A percentile compares a stretch with the other conserved stretches of the same genome.
Conservation (phyloP, 1,140 invertebrate genomes). For the Drosophila hydei region DNA sequence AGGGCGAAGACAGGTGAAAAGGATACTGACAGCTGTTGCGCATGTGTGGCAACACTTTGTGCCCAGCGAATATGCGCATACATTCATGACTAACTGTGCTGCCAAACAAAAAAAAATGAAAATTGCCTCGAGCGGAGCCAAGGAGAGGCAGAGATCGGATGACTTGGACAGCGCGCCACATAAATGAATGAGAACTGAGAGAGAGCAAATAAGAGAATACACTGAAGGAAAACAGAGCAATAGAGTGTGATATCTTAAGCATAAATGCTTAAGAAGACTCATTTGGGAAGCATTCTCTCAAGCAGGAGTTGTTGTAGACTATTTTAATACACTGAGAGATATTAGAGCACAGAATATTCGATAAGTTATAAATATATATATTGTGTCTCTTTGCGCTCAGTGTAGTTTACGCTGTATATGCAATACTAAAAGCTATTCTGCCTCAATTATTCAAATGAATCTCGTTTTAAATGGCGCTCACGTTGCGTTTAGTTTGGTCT, state of each 20-base stretch:
- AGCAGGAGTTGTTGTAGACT: no score
- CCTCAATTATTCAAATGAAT: conserved; percentile 31
- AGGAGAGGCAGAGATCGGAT: conserved; percentile 21
- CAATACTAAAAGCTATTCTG: not conserved
- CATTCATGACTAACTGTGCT: conserved; percentile 17
- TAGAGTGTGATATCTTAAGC: no score
- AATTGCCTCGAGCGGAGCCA: conserved; percentile 16
- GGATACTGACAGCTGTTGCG: conserved; percentile 28
- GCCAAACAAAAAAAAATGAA: conserved; percentile 27
- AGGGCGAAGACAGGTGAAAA: not conserved
- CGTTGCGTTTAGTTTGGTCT: conserved; percentile 38
- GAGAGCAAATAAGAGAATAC: not conserved
- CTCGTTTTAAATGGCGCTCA: conserved; percentile 45
- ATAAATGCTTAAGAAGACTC: no score
- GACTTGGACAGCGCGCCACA: not conserved
- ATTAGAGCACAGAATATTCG: no score
- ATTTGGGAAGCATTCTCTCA: no score
- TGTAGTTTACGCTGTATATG: not conserved
- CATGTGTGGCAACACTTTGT: conserved; percentile 46
- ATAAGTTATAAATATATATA: no score
- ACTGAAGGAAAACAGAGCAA: no score
- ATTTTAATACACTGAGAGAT: no score
- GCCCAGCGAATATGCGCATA: not conserved
- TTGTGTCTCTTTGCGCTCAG: conserved; percentile 1
- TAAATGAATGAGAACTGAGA: not conserved